Evolutionary conservation across 1,140 invertebrate genomes (phyloP).

Genomic region (Halictus rubicundus): DNA sequence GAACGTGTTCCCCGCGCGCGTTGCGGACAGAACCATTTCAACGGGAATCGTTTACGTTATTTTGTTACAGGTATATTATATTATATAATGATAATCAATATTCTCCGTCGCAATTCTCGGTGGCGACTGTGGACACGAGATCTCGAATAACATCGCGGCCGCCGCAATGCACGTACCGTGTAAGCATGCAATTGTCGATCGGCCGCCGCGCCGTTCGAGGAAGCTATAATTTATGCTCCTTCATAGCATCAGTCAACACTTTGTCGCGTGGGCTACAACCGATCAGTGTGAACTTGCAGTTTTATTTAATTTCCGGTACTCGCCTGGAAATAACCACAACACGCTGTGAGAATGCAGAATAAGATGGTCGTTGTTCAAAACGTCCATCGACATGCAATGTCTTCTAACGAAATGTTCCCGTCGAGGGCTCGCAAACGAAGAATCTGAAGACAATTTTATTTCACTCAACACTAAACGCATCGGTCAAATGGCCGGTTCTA

Average conservation of each 20-base stretch:
- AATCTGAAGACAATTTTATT: too few species aligned
- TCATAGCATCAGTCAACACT: background rate
- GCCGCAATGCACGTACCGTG: background rate
- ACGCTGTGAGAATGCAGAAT: background rate
- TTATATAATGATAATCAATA: background rate
- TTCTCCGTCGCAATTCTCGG: background rate
- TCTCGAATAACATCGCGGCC: background rate
- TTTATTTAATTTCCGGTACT: constrained; percentile 58
- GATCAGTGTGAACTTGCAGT: constrained; percentile 30
- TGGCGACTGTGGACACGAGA: background rate
- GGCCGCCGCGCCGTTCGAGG: constrained; percentile 4
- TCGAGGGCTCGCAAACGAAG: too few species aligned
- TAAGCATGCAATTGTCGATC: background rate
- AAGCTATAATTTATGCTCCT: constrained; percentile 13
- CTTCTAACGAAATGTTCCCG: too few species aligned
- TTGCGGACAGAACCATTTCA: background rate
- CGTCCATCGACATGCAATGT: too few species aligned
- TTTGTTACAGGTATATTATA: background rate
- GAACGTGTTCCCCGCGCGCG: background rate
- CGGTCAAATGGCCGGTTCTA: too few species aligned
- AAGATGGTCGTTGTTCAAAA: background rate
- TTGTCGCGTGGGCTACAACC: constrained; percentile 10
- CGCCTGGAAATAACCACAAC: constrained; percentile 21
- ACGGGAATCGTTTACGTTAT: background rate
- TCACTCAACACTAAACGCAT: too few species aligned